Conservation (phyloP, 2,888 invertebrate species). For the Trichogramma evanescens region DNA sequence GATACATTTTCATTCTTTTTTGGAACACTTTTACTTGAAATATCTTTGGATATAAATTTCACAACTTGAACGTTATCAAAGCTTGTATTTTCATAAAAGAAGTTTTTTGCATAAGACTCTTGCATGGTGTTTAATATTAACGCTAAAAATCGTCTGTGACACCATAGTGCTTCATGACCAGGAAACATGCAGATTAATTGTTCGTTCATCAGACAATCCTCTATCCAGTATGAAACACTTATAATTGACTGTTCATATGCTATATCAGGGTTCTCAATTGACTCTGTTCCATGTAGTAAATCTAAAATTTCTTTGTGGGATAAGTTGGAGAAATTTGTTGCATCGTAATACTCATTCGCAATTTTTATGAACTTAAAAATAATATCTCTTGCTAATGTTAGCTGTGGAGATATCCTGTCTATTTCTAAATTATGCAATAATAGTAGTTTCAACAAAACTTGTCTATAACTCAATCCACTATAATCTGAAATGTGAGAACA, state of each 20-base stretch:
- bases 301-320: constrained; percentile 40
- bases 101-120: constrained; percentile 30
- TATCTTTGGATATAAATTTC: not conserved
- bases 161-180: constrained; percentile 76
- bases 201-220: constrained; percentile 50
- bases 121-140: constrained; percentile 29
- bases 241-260: constrained; percentile 43
- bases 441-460: constrained; percentile 53
- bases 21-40: not conserved
- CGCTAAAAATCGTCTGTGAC: constrained; percentile 60
- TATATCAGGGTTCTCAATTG: constrained; percentile 24
- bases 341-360: constrained; percentile 14
- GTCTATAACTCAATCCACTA: constrained; percentile 74
- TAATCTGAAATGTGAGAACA: constrained; percentile 71
- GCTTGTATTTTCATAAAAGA: constrained; percentile 26
- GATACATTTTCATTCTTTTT: not conserved
- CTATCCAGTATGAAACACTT: constrained; percentile 44
- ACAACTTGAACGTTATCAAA: constrained; percentile 13
- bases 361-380: constrained; percentile 28
- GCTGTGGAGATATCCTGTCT: constrained; percentile 7
- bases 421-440: constrained; percentile 12
- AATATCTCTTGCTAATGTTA: constrained; percentile 21
- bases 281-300: constrained; percentile 36
- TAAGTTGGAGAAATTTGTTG: constrained; percentile 13
- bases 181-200: constrained; percentile 60